phyloP scores from a whole-genome alignment of 92 coral and sea anemone species.

The Meandrina meandrites region DNA sequence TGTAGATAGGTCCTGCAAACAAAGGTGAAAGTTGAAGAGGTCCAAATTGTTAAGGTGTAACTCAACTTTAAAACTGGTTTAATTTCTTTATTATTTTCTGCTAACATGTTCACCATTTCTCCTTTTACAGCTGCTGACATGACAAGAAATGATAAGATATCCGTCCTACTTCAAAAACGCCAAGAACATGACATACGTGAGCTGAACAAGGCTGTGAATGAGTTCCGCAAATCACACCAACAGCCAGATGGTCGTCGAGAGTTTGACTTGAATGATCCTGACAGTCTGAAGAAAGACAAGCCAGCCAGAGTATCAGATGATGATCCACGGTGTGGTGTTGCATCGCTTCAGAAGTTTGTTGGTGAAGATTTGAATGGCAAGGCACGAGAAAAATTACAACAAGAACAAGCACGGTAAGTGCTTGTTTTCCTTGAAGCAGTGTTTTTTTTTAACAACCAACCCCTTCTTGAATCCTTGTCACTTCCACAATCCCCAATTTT shows the following conservation, averaged over 20 bases:
- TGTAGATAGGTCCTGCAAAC: too few relatives aligned
- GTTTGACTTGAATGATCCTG: slow-evolving; percentile 98
- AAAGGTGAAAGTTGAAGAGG: too few relatives aligned
- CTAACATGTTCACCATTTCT: too few relatives aligned
- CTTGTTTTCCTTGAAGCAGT: background rate
- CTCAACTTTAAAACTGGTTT: too few relatives aligned
- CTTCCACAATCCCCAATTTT: background rate
- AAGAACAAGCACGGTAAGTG: slow-evolving; percentile 92
- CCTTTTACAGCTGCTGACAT: slow-evolving; percentile 83
- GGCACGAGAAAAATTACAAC: slow-evolving; percentile 82
- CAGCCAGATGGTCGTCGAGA: slow-evolving; percentile 86
- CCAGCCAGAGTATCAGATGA: slow-evolving; percentile 98
- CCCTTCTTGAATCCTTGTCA: background rate
- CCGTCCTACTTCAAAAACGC: slow-evolving; percentile 85
- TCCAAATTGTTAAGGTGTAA: too few relatives aligned
- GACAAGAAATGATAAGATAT: slow-evolving; percentile 93
- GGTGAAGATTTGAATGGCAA: slow-evolving; percentile 95
- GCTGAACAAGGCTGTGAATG: slow-evolving; percentile 86
- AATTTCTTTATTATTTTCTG: too few relatives aligned
- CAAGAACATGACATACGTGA: slow-evolving; percentile 97
- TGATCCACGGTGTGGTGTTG: slow-evolving; percentile 92
- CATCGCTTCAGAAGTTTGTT: slow-evolving; percentile 92
- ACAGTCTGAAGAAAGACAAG: slow-evolving; percentile 91
- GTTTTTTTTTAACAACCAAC: too few relatives aligned
- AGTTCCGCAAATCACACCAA: slow-evolving; percentile 83